phyloP scores from a whole-genome alignment of 2,113 vertebrate genomes.

The Carassius carassius region DNA sequence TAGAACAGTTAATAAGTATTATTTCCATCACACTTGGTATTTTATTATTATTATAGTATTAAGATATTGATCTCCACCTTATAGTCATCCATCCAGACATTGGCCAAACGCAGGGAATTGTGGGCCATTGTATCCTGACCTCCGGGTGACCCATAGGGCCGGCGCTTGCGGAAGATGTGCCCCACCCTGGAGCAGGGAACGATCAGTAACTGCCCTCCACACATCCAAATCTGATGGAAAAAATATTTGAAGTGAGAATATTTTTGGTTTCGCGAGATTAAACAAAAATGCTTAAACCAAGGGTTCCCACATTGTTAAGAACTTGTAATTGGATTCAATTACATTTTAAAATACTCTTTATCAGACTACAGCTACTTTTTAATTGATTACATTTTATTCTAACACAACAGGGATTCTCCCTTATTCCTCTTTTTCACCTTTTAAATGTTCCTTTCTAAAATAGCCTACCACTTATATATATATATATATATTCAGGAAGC shows the following conservation, averaged over 20 bases:
- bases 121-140: constrained; percentile 97
- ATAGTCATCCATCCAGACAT: constrained; percentile 97
- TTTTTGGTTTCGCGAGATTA: not conserved
- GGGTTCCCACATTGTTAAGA: not conserved
- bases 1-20: not conserved
- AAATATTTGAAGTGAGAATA: not conserved
- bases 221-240: constrained; percentile 93
- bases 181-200: constrained; percentile 95
- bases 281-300: not conserved
- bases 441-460: too few relatives aligned
- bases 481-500: too few relatives aligned
- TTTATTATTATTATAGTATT: not conserved
- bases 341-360: too few relatives aligned
- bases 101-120: constrained; percentile 89
- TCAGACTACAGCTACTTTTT: too few relatives aligned
- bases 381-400: too few relatives aligned
- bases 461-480: too few relatives aligned
- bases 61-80: constrained; percentile 73
- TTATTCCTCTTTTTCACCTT: too few relatives aligned
- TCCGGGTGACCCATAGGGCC: constrained; percentile 91
- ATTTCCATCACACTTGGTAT: not conserved
- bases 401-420: too few relatives aligned
- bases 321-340: too few relatives aligned
- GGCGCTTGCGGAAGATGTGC: constrained; percentile 95
- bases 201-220: constrained; percentile 90